These are phyloP conservation scores for Gorsachius magnificus DNA, from an alignment of 2,797 vertebrate genomes.

Conservation along the genomic window DNA sequence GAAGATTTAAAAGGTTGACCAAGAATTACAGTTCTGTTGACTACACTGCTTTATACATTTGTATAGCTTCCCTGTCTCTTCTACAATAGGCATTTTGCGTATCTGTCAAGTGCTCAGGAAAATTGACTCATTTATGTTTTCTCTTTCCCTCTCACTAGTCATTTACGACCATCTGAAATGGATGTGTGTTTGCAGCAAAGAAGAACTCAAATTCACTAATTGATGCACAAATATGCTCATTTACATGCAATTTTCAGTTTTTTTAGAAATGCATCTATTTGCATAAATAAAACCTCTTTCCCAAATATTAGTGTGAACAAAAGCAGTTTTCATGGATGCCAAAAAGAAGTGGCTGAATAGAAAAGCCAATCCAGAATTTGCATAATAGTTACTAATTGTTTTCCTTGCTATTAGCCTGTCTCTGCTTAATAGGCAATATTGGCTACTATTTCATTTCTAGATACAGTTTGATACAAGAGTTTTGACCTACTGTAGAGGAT, in stretches of 20 bases:
- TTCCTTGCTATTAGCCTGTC: conserved; percentile 13
- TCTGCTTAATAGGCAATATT: neutral
- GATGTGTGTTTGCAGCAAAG: conserved; percentile 36
- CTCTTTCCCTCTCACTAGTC: neutral
- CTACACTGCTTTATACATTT: neutral
- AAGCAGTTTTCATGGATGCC: neutral
- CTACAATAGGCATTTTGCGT: neutral
- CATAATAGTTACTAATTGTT: conserved; percentile 50
- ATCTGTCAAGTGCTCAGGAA: conserved; percentile 17
- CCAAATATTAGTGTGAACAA: conserved; percentile 50
- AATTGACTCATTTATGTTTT: conserved; percentile 34
- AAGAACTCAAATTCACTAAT: conserved; percentile 33
- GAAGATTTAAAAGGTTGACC: neutral
- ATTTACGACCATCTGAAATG: conserved; percentile 14
- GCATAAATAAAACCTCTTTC: conserved; percentile 56
- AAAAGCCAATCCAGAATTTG: conserved; percentile 34
- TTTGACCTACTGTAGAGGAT: neutral
- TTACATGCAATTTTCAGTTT: conserved; percentile 21
- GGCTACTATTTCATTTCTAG: neutral
- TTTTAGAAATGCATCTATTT: conserved; percentile 52
- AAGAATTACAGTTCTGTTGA: neutral
- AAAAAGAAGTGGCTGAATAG: conserved; percentile 13
- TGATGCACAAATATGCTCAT: conserved; percentile 43
- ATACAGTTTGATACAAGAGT: neutral
- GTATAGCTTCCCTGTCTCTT: neutral